Evolutionary conservation across 1,140 invertebrate species (phyloP), one percentile per base, ranked within the genome.

Genomic region (Drosophila busckii): DNA sequence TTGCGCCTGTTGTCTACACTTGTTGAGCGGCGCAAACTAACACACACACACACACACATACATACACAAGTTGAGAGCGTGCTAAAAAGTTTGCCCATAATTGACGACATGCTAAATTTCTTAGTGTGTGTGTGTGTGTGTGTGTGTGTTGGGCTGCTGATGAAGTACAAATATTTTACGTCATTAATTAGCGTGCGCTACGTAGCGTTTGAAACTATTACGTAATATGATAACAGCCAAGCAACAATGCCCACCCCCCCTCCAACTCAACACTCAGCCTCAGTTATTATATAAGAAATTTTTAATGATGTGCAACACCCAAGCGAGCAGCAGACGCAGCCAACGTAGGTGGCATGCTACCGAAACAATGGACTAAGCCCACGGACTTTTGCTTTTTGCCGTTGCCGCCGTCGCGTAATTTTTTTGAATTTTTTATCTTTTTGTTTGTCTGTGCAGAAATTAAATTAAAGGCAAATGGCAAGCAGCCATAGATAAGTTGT

Each of bases 81-180:
- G 68, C 53, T 73, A 65, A 56, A 67, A 78, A 78, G 44, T 80
- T 78, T 80, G n/a, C n/a, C 25, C 73, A 78, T 71, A 80, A 80
- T 78, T 80, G 73, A 80, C 67, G 73, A 80, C 67, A 71, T 48
- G 58, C 58, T 53, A 35, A 53, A 42, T 26, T 41, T n/a, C n/a
- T 9, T 28, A 16, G 20, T 44, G 16, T 8, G 19, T n/a, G 37
- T 1, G 8, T 2, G 20, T 5, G 37, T 4, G 23, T 10, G 6
- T 3, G 8, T 25, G 37, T 15, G 15, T n/a, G 12, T n/a, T 15
- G 7, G 26, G 37, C 52, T 56, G 53, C 67, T 50, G 70, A 58
- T 76, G 62, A 70, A 64, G 73, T 66, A 70, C 73, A 80, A 78
- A 80, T 78, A 78, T 78, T 78, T 80, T 71, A 80, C 73, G 59